Evolutionary conservation across 2,888 invertebrate species (phyloP).

Genomic region (Acleris sparsana): DNA sequence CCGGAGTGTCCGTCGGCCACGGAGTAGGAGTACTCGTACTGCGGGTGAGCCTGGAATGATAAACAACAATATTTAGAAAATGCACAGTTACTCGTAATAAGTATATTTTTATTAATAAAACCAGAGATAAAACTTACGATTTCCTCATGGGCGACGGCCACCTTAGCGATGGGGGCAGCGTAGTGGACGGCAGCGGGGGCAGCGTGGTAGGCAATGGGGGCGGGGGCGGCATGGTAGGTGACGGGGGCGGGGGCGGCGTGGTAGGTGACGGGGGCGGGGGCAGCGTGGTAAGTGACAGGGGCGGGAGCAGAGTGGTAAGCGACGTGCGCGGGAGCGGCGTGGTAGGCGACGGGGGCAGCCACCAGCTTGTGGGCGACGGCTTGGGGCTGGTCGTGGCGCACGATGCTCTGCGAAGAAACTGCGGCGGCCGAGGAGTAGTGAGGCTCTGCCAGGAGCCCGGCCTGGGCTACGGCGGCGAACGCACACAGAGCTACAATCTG

Average conservation of each 20-base stretch:
- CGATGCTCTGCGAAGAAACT: slow-evolving; percentile 51
- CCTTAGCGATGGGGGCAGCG: slow-evolving; percentile 29
- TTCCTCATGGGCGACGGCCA: slow-evolving; percentile 27
- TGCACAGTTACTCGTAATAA: background rate
- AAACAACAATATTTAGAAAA: background rate
- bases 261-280: slow-evolving; percentile 17
- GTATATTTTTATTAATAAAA: background rate
- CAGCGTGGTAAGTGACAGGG: slow-evolving; percentile 22
- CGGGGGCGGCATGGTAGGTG: slow-evolving; percentile 29
- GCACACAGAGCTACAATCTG: slow-evolving; percentile 36
- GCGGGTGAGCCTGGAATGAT: slow-evolving; percentile 60
- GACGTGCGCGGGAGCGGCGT: slow-evolving; percentile 44
- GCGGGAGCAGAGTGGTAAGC: slow-evolving; percentile 42
- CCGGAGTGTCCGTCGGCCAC: slow-evolving; percentile 69
- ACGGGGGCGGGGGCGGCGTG: slow-evolving; percentile 16
- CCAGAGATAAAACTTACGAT: slow-evolving; percentile 30
- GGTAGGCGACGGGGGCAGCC: slow-evolving; percentile 44
- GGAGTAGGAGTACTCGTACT: slow-evolving; percentile 69
- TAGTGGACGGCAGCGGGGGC: slow-evolving; percentile 38
- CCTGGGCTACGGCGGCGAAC: slow-evolving; percentile 47
- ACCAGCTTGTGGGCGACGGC: slow-evolving; percentile 32
- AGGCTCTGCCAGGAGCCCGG: slow-evolving; percentile 35
- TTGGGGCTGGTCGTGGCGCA: slow-evolving; percentile 42
- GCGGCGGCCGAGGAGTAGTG: slow-evolving; percentile 36
- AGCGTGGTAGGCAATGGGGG: slow-evolving; percentile 39